Evolutionary conservation across 1,140 invertebrate species (phyloP).

Genomic region (Amyelois transitella): DNA sequence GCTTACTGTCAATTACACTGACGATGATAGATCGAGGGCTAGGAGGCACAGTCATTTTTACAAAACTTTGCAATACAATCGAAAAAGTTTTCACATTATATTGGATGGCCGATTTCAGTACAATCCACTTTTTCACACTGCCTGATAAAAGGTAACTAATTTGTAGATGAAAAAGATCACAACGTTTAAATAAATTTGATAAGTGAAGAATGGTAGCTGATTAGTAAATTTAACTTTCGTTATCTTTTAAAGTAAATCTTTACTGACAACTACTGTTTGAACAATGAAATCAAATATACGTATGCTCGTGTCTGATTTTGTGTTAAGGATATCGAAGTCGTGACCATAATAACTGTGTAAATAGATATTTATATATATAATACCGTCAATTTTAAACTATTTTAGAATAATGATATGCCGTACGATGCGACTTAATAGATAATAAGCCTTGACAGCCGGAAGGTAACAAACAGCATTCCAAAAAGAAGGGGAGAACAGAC

Average conservation of each 20-base stretch:
- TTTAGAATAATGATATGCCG: no score
- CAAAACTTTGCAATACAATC: background rate
- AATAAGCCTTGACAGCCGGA: no score
- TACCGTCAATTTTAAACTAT: no score
- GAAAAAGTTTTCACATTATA: background rate
- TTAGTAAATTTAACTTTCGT: background rate
- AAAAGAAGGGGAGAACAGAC: no score
- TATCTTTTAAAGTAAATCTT: background rate
- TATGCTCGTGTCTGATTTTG: background rate
- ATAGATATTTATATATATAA: background rate
- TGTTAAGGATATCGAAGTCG: background rate
- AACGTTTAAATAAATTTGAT: background rate
- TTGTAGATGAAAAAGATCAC: background rate
- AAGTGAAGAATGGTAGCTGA: background rate
- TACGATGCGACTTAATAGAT: no score
- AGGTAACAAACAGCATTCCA: no score
- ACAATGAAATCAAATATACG: background rate
- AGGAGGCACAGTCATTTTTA: constrained; percentile 28
- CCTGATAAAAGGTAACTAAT: background rate
- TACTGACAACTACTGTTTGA: no score
- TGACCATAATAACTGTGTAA: background rate
- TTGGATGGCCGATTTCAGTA: background rate
- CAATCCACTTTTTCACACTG: background rate
- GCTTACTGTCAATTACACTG: constrained; percentile 22
- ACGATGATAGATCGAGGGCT: constrained; percentile 20